Base-by-base conservation (phyloP, 2,797 vertebrate species). In the Takifugu ocellatus region DNA sequence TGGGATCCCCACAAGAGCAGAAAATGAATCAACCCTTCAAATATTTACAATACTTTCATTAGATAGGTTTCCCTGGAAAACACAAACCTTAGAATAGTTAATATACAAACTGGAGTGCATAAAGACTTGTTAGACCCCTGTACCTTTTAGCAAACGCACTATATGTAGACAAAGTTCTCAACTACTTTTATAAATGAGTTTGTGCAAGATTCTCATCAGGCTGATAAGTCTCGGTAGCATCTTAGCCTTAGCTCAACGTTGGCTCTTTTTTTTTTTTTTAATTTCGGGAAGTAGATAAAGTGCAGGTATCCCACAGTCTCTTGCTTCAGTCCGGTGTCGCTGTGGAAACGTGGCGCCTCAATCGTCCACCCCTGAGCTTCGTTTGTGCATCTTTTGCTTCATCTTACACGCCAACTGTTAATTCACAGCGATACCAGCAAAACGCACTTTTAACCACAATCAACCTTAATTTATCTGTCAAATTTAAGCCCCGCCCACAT, bases 241-340 rank as follows among this genome's bases (percentile, higher is more conserved):
- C 74, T 72, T 64, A 66, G 52, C 63, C 56, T 58, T 16, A 11
- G 6, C 56, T 61, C 31, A 51, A 49, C 53, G 51, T 2, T 24
- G 43, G 42, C 21, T 55, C 5, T 0, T 4, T 24, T 52, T 6
- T 50, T 53, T 57, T 36, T 44, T 44, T 42, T 42, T 42, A 21
- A 44, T 17, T 16, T 17, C n/a, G 6, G 43, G n/a, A 39, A 39
- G 64, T 74, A 77, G 70, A 84, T 91, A 90, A 91, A 91, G 90
- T 91, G 90, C 90, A 87, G 84, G 76, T 86, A 86, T 84, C 66
- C 72, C 63, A 61, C 75, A 85, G 72, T 84, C 64, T 84, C 59
- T 72, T 62, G 47, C 8, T 1, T 61, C 24, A 25, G 33, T 60
- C 66, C 31, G 59, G 46, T 64, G 57, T 72, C 56, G 17, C 45